Percentiles rank a stretch among this genome's conserved stretches.
Conservation (phyloP, 1,140 invertebrate species). For the Cydia fagiglandana region DNA sequence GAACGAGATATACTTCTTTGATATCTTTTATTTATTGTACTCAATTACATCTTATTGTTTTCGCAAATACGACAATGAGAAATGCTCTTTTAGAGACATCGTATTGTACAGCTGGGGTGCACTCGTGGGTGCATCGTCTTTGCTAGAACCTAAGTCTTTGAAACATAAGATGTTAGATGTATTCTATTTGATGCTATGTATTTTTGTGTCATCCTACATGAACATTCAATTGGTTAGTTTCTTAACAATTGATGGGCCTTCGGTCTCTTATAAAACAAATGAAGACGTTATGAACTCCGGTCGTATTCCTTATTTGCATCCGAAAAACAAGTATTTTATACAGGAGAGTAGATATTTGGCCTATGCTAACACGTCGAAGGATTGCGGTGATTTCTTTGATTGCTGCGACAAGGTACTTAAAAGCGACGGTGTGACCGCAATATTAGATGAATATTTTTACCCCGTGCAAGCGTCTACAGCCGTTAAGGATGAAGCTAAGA, state of each 20-base stretch:
- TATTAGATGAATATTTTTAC: slow-evolving; percentile 46
- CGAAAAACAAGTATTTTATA: slow-evolving; percentile 53
- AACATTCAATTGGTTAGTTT: slow-evolving; percentile 61
- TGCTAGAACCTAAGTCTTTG: slow-evolving; percentile 48
- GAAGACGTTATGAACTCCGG: slow-evolving; percentile 55
- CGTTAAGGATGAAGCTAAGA: slow-evolving; percentile 57
- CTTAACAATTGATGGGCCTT: slow-evolving; percentile 57
- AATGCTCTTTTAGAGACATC: slow-evolving; percentile 44
- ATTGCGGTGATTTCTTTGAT: slow-evolving; percentile 51
- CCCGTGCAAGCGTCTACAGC: slow-evolving; percentile 51
- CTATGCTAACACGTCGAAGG: slow-evolving; percentile 53
- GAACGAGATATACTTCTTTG: slow-evolving; percentile 55
- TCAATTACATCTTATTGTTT: slow-evolving; percentile 52
- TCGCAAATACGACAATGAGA: slow-evolving; percentile 45
- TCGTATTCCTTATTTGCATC: slow-evolving; percentile 47
- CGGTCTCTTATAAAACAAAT: slow-evolving; percentile 50
- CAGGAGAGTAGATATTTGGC: slow-evolving; percentile 49
- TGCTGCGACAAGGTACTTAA: slow-evolving; percentile 49
- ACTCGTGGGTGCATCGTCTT: slow-evolving; percentile 49
- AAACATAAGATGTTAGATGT: slow-evolving; percentile 63
- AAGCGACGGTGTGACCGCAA: slow-evolving; percentile 52
- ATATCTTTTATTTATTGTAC: slow-evolving; percentile 56
- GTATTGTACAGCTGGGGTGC: slow-evolving; percentile 58
- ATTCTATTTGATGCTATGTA: slow-evolving; percentile 52
- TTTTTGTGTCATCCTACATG: slow-evolving; percentile 59